These are phyloP conservation scores for Creontiades dilutus DNA, from an alignment of 2,888 invertebrate species.

Conservation along the genomic window DNA sequence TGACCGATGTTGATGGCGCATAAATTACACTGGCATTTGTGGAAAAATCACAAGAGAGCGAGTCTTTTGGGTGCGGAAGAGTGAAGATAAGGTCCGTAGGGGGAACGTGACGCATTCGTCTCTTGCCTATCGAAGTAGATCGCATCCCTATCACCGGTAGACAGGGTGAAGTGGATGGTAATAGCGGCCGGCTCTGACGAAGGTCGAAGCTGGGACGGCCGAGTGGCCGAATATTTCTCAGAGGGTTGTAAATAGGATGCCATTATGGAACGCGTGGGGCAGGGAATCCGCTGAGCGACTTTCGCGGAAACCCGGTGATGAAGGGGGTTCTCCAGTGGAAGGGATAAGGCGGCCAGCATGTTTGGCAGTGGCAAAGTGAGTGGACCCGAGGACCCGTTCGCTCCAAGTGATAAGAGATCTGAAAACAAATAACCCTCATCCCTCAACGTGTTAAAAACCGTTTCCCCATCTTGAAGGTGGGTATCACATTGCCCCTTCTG, in stretches of 20 bases:
- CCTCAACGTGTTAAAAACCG: not conserved
- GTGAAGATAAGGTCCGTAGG: not conserved
- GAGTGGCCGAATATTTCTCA: slow-evolving; percentile 55
- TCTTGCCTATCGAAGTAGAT: slow-evolving; percentile 27
- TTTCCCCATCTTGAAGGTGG: not conserved
- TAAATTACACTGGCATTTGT: not conserved
- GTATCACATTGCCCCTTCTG: slow-evolving; percentile 20
- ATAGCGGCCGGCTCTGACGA: not conserved
- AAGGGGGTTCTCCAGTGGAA: not conserved
- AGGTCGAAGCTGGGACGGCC: not conserved
- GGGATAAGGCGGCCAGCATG: slow-evolving; percentile 1
- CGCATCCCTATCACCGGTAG: slow-evolving; percentile 12
- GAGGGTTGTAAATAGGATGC: slow-evolving; percentile 51
- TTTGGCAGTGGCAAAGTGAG: slow-evolving; percentile 35
- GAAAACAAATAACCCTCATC: slow-evolving; percentile 47
- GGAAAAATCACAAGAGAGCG: not conserved
- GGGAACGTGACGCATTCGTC: not conserved
- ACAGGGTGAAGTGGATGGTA: slow-evolving; percentile 18
- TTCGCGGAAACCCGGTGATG: not conserved
- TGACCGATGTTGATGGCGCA: too few species aligned
- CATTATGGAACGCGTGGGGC: slow-evolving; percentile 32
- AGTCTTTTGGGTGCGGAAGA: not conserved
- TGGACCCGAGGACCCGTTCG: slow-evolving; percentile 37
- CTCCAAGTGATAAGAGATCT: slow-evolving; percentile 43
- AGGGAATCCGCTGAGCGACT: slow-evolving; percentile 18